phyloP scores from a whole-genome alignment of 2,888 invertebrate genomes.

The Diarsia dahlii region DNA sequence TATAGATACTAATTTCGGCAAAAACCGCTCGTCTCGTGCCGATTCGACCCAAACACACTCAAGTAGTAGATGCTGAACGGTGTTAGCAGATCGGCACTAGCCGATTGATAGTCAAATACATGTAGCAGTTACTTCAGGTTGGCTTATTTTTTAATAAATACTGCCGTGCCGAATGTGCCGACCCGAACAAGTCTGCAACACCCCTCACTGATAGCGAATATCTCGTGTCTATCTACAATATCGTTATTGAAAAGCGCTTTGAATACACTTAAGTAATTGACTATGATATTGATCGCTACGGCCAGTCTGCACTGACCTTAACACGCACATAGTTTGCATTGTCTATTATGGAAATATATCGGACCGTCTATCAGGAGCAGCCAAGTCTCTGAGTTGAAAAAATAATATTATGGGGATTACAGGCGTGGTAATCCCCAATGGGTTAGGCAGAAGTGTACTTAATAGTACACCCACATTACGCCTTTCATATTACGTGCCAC shows the following conservation, averaged over 20 bases:
- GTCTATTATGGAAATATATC: not conserved
- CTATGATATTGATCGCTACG: conserved; percentile 24
- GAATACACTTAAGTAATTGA: conserved; percentile 40
- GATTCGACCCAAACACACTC: not conserved
- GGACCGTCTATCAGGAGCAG: not conserved
- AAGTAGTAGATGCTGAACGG: not conserved
- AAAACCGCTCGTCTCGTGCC: not conserved
- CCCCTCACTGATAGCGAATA: conserved; percentile 21
- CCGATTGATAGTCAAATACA: not conserved
- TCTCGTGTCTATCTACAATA: conserved; percentile 36
- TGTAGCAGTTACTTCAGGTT: not conserved
- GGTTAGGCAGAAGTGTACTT: no score
- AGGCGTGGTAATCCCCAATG: no score
- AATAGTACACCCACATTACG: no score
- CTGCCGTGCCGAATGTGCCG: not conserved
- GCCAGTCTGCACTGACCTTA: conserved; percentile 19
- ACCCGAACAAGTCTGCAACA: not conserved
- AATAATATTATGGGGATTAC: no score
- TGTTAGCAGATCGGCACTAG: not conserved
- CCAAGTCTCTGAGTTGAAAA: not conserved
- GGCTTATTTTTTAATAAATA: not conserved
- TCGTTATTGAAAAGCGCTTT: conserved; percentile 27
- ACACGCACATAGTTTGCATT: not conserved
- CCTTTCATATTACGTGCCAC: no score
- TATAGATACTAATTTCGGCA: not conserved